Base-by-base conservation (phyloP, 2,797 vertebrate genomes). In the Falco berigora region DNA sequence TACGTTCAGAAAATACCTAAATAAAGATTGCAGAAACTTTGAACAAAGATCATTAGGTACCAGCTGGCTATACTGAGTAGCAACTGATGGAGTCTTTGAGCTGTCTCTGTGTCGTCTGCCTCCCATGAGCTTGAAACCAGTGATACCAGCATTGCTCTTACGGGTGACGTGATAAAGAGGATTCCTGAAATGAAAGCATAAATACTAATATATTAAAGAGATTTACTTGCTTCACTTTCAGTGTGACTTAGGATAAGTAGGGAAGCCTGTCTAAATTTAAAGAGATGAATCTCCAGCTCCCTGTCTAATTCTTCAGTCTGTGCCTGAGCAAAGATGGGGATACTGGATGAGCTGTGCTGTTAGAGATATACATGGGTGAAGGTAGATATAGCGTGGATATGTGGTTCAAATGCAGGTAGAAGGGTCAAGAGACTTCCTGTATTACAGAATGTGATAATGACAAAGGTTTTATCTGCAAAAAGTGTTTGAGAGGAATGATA, bases 201-300 rank as follows among this genome's bases (percentile, higher is more conserved):
- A 91, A 94, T 95, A 78, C 88, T 61, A 67, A 92, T 86, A 90
- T 92, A 71, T 94, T 94, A 80, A 88, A 96, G 88, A 93, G 88
- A 93, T 97, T 95, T 96, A 88, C 61, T 90, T 92, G 52, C 78
- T 88, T 93, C 72, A 52, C 81, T 96, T 93, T 86, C 77, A 75
- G 53, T 80, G 42, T 96, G 81, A 92, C 91, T 95, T 92, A 86
- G 94, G 90, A 91, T 96, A 93, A 96, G 78, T 72, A 93, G 73
- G 34, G 78, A 95, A 92, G 81, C 88, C 87, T 95, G 72, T 93
- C 68, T 93, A 78, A 93, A 96, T 96, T 94, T 96, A 77, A 96
- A 96, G 69, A 94, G 90, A 58, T 92, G 73, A 90, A 73, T 92
- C 69, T 93, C 36, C 21, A 49, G 93, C 90, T 93, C 86, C 53